phyloP scores from a whole-genome alignment of 1,140 invertebrate species.

The Colletes latitarsis region DNA sequence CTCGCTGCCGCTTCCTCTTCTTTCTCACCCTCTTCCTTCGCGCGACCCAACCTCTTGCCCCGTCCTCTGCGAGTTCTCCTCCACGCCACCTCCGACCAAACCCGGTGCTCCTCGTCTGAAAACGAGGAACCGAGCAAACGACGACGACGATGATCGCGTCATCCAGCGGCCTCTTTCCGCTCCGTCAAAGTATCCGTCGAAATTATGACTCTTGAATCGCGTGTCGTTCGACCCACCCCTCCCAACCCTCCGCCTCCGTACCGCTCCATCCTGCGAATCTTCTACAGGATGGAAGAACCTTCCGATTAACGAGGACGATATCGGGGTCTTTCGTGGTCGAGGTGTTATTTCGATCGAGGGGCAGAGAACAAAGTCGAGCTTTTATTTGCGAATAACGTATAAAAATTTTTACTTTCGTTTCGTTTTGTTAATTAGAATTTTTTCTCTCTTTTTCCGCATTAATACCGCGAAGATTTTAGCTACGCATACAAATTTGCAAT shows the following conservation, averaged over 20 bases:
- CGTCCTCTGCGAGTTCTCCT: neutral
- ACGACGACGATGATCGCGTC: constrained; percentile 11
- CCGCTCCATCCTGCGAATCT: neutral
- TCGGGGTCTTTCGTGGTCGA: neutral
- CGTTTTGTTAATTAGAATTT: neutral
- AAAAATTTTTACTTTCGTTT: neutral
- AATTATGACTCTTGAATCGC: constrained; percentile 69
- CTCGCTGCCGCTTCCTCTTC: constrained; percentile 61
- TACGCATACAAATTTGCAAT: too few relatives aligned
- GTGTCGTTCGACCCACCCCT: constrained; percentile 38
- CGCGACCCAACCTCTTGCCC: constrained; percentile 14
- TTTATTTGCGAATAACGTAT: too few relatives aligned
- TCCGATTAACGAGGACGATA: neutral
- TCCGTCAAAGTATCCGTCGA: constrained; percentile 56
- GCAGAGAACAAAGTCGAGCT: too few relatives aligned
- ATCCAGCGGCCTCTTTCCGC: constrained; percentile 37
- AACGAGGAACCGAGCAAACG: constrained; percentile 32
- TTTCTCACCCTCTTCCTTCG: constrained; percentile 51
- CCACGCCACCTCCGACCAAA: constrained; percentile 23
- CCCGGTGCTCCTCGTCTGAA: constrained; percentile 19
- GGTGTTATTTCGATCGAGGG: neutral
- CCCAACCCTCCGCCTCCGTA: constrained; percentile 34
- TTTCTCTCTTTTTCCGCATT: too few relatives aligned
- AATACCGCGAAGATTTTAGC: too few relatives aligned
- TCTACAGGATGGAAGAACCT: neutral